phyloP scores from a whole-genome alignment of 2,888 invertebrate species.

The Ophonus ardosiacus region DNA sequence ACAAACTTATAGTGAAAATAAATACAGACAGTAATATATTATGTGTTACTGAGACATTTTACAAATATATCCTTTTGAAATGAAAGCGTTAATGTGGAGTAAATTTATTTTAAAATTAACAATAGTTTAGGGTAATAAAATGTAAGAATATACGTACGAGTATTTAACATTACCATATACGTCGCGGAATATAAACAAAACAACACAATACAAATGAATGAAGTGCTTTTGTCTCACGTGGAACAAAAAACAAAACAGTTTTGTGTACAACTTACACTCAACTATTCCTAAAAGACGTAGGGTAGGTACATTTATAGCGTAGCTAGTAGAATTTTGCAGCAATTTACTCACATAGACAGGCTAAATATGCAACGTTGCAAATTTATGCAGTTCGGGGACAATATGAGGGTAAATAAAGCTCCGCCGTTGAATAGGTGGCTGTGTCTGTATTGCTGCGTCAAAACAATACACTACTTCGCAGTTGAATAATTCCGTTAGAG shows the following conservation, averaged over 20 bases:
- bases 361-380: constrained; percentile 35
- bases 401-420: constrained; percentile 40
- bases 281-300: constrained; percentile 13
- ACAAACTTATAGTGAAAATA: not conserved
- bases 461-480: constrained; percentile 35
- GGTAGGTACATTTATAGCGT: constrained; percentile 4
- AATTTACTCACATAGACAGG: constrained; percentile 33
- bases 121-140: not conserved
- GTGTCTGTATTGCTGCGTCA: constrained; percentile 35
- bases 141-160: not conserved
- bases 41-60: not conserved
- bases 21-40: not conserved
- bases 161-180: constrained; percentile 15
- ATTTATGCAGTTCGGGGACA: constrained; percentile 31
- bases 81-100: not conserved
- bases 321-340: constrained; percentile 22
- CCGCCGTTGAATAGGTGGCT: constrained; percentile 22
- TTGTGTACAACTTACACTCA: constrained; percentile 43
- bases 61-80: not conserved
- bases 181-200: not conserved
- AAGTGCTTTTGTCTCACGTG: constrained; percentile 12
- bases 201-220: constrained; percentile 29
- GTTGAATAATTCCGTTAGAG: constrained; percentile 29
- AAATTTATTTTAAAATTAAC: constrained; percentile 3
- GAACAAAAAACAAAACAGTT: constrained; percentile 18